These are phyloP conservation scores for Euplagia quadripunctaria DNA, from an alignment of 2,888 invertebrate species.

Conservation along the genomic window DNA sequence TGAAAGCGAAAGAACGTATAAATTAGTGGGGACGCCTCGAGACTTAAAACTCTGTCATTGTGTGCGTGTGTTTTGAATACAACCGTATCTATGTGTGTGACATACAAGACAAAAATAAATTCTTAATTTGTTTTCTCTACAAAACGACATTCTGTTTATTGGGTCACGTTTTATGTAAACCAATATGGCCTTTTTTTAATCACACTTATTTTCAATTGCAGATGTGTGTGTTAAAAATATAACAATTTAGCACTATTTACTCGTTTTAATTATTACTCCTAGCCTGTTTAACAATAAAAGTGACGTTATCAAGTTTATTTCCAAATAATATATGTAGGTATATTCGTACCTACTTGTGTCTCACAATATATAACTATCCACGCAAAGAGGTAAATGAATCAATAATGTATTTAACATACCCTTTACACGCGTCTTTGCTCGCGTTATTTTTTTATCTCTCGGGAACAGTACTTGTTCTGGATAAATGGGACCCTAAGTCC, in stretches of 20 bases:
- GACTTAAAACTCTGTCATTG: slow-evolving; percentile 68
- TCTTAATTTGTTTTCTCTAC: slow-evolving; percentile 46
- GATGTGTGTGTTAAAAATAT: neutral
- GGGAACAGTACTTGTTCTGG: too few species aligned
- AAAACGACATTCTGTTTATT: slow-evolving; percentile 31
- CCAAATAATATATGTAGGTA: too few species aligned
- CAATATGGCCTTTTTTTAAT: neutral
- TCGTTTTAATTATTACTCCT: neutral
- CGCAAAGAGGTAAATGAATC: too few species aligned
- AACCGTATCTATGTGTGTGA: slow-evolving; percentile 43
- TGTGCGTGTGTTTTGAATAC: slow-evolving; percentile 63
- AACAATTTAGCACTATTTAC: neutral
- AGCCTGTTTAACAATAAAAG: too few species aligned
- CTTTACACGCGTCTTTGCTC: too few species aligned
- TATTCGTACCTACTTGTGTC: too few species aligned
- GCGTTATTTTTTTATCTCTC: too few species aligned
- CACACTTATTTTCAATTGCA: neutral
- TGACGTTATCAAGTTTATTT: too few species aligned
- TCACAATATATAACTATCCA: too few species aligned
- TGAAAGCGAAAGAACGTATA: slow-evolving; percentile 88
- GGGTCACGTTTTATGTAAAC: slow-evolving; percentile 35
- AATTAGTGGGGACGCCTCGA: slow-evolving; percentile 86
- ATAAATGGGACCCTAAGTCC: too few species aligned
- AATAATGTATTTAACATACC: too few species aligned
- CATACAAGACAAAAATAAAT: slow-evolving; percentile 51